Evolutionary conservation across 2,113 vertebrate species (phyloP), one percentile per base, ranked within the genome.

Genomic region (Notothenia rossii): DNA sequence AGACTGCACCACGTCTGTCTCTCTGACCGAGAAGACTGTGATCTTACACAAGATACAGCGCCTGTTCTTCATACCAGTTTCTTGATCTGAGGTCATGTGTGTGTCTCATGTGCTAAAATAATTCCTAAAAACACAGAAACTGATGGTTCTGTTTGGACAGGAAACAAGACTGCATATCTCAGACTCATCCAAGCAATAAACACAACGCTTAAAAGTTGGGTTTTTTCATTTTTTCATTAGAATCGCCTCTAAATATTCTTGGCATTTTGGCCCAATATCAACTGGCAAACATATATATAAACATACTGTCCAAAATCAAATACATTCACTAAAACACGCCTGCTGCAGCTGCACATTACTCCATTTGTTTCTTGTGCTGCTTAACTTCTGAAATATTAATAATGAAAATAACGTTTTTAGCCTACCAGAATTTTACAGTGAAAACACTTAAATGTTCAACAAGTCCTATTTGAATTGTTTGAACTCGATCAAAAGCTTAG

Each of bases 331-430:
- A 17, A 36, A 55, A 43, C 20, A 22, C 49, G 4, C 22, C 33
- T 14, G 25, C 25, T 25, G 25, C 2, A 25, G 48, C 20, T 45
- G 36, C 20, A 72, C 17, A 48, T 53, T 7, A 43, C 25, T 15
- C 14, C 3, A 29, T 29, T 43, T 64, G 7, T 22, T 22, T 48
- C 6, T 64, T 54, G 10, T 49, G 14, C 45, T 53, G 71, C 36
- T n/a, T 68, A 40, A 58, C 48, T 58, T 46, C 8, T 71, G 59
- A 48, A 58, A 71, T 17, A n/a, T 36, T n/a, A 14, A 58, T 17
- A 48, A 33, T 36, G 10, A 29, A 43, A 62, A 10, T 43, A 43
- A 43, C 4, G 5, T 18, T 54, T 53, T 33, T n/a, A 18, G 29
- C 12, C 11, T n/a, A 10, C 10, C 3, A 1, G 7, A 7, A 7